phyloP scores from a whole-genome alignment of 1,140 invertebrate genomes.

The Fopius arisanus region DNA sequence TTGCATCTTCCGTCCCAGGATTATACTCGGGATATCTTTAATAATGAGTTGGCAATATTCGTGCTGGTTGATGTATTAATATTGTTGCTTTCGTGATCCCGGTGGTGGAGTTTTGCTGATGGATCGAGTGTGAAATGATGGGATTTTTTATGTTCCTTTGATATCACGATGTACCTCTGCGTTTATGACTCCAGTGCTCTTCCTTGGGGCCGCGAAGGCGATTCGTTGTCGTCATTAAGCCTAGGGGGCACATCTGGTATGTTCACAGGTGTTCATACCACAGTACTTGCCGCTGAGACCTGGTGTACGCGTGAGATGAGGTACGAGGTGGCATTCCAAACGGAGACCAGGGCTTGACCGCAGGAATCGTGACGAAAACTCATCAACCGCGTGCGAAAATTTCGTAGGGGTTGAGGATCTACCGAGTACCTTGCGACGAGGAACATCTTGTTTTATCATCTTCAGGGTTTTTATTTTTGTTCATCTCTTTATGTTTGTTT shows the following conservation, averaged over 20 bases:
- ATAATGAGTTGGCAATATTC: not conserved
- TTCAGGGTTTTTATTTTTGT: not conserved
- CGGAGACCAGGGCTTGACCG: conserved; percentile 35
- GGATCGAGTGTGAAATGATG: not conserved
- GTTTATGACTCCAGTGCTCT: not conserved
- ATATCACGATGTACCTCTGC: not conserved
- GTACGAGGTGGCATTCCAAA: conserved; percentile 18
- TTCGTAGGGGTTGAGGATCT: conserved; percentile 35
- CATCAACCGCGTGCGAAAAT: conserved; percentile 56
- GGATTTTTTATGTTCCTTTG: not conserved
- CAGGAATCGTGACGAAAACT: conserved; percentile 55
- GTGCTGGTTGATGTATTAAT: not conserved
- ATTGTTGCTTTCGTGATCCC: not conserved
- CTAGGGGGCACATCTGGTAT: conserved; percentile 14
- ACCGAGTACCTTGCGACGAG: not conserved
- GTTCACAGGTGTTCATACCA: conserved; percentile 24
- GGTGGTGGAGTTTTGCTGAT: not conserved
- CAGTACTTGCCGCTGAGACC: not conserved
- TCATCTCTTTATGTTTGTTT: not conserved
- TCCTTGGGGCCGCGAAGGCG: not conserved
- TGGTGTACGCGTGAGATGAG: conserved; percentile 28
- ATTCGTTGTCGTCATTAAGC: conserved; percentile 24
- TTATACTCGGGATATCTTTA: not conserved
- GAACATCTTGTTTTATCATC: not conserved
- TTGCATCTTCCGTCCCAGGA: not conserved